These are phyloP conservation scores for Zenarchopterus dispar DNA, from an alignment of 2,797 vertebrate species.

Conservation along the genomic window DNA sequence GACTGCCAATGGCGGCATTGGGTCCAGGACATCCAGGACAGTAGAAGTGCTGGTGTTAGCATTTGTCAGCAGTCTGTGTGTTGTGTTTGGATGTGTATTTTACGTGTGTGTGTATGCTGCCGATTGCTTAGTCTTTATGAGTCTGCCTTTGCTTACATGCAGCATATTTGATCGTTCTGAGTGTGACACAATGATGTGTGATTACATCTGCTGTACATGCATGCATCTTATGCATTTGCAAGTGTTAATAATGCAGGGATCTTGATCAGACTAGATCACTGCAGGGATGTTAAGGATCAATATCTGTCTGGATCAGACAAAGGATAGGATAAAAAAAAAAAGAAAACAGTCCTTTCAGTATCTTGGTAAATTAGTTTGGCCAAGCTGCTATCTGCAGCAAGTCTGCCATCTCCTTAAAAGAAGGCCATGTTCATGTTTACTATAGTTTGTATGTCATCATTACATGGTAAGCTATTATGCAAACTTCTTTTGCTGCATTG, in stretches of 20 bases:
- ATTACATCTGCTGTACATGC: background rate
- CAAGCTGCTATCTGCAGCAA: constrained; percentile 17
- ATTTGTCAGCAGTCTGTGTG: constrained; percentile 32
- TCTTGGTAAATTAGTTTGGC: constrained; percentile 31
- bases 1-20: constrained; percentile 43
- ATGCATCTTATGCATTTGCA: constrained; percentile 3
- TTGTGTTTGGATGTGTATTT: background rate
- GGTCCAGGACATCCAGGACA: constrained; percentile 44
- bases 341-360: background rate
- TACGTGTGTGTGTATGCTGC: constrained; percentile 5
- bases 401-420: constrained; percentile 9
- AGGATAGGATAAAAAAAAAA: constrained; percentile 16
- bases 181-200: background rate
- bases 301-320: constrained; percentile 36
- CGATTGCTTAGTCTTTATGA: background rate
- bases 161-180: no score
- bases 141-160: background rate
- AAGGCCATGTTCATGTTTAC: constrained; percentile 7
- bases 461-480: constrained; percentile 1
- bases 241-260: constrained; percentile 66
- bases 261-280: constrained; percentile 80
- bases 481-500: background rate
- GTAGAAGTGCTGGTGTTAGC: constrained; percentile 43
- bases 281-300: constrained; percentile 61
- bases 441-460: background rate